Evolutionary conservation across 2,888 invertebrate species (phyloP).

Genomic region (Neelides folsomi): DNA sequence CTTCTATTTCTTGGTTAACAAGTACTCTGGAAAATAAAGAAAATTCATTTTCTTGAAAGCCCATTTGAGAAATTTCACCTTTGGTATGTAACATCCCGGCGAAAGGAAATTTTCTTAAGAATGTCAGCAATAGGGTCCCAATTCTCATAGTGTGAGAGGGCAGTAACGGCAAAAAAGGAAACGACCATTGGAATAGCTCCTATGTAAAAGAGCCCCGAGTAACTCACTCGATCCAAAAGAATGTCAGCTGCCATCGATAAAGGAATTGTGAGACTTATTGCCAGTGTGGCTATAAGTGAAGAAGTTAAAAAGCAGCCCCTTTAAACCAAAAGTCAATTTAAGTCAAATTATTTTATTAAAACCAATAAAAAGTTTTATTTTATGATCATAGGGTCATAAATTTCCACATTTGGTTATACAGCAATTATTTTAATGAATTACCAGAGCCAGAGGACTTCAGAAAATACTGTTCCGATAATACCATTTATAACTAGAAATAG

Average conservation of each 20-base stretch:
- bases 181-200: slow-evolving; percentile 65
- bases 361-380: too few species aligned
- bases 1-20: slow-evolving; percentile 50
- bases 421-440: slow-evolving; percentile 38
- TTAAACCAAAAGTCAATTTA: slow-evolving; percentile 32
- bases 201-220: slow-evolving; percentile 57
- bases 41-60: neutral
- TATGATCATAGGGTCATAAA: neutral
- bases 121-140: slow-evolving; percentile 61
- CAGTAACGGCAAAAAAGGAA: slow-evolving; percentile 56
- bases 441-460: slow-evolving; percentile 88
- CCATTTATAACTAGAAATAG: slow-evolving; percentile 69
- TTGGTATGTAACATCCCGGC: too few species aligned
- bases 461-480: slow-evolving; percentile 74
- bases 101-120: slow-evolving; percentile 42
- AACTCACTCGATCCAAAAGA: slow-evolving; percentile 53
- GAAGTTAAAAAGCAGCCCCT: slow-evolving; percentile 93
- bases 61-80: neutral
- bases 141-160: slow-evolving; percentile 62
- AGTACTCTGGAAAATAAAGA: slow-evolving; percentile 40
- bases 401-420: too few species aligned
- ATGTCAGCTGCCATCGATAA: slow-evolving; percentile 77
- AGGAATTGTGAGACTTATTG: slow-evolving; percentile 75
- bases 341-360: too few species aligned
- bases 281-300: slow-evolving; percentile 70